Evolutionary conservation across 1,140 invertebrate genomes (phyloP).

Genomic region (Linepithema humile): DNA sequence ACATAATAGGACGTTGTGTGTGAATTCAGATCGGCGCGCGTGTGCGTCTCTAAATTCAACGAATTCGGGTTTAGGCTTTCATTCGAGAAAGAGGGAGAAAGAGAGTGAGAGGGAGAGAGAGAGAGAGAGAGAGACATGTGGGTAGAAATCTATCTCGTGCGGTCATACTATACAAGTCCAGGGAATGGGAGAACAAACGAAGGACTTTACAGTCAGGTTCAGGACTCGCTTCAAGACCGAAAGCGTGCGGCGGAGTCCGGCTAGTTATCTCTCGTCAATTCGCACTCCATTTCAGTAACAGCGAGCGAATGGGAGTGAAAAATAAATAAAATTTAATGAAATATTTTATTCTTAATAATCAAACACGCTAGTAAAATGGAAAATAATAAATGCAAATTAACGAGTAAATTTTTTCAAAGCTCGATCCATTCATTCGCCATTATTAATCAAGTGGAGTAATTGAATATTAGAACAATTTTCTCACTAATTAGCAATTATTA

Average conservation of each 20-base stretch:
- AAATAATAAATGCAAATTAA: too few relatives aligned
- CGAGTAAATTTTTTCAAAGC: neutral
- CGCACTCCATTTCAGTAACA: neutral
- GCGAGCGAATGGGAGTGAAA: neutral
- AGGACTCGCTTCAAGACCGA: neutral
- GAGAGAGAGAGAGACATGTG: neutral
- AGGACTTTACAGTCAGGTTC: neutral
- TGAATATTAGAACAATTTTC: neutral
- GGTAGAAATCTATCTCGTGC: conserved; percentile 41
- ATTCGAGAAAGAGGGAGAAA: conserved; percentile 16
- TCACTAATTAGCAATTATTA: neutral
- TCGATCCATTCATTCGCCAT: neutral
- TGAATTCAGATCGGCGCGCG: conserved; percentile 19
- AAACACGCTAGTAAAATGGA: neutral
- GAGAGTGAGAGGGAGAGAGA: neutral
- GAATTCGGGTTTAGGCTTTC: neutral
- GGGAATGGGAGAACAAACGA: neutral
- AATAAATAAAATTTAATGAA: neutral
- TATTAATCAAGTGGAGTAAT: neutral
- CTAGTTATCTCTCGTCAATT: conserved; percentile 10
- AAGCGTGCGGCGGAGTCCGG: conserved; percentile 23
- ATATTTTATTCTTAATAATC: neutral
- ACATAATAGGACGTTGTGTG: conserved; percentile 36
- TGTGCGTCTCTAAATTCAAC: conserved; percentile 28
- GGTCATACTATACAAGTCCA: conserved; percentile 34